phyloP scores from a whole-genome alignment of 2,113 vertebrate species.

The Hylia prasina region DNA sequence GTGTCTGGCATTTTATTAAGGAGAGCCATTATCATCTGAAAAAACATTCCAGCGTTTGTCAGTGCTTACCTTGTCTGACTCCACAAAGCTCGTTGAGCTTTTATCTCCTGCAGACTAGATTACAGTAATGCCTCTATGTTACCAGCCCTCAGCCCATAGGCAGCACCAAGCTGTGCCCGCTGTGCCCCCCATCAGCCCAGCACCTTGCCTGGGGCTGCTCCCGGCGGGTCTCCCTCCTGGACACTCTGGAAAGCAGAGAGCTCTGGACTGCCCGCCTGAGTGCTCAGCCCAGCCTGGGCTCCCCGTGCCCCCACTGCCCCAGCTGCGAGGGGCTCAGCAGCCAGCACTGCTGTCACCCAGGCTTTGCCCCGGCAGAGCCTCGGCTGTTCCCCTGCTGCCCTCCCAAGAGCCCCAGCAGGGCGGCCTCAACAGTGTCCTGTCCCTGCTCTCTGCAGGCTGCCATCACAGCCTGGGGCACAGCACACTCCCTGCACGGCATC shows the following conservation, averaged over 20 bases:
- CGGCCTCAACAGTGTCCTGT: rapidly evolving
- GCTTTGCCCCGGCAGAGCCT: background rate
- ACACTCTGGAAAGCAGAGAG: background rate
- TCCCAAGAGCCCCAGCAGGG: rapidly evolving
- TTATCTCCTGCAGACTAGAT: conserved; percentile 23
- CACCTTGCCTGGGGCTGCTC: background rate
- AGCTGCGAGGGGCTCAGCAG: background rate
- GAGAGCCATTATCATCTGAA: conserved; percentile 5
- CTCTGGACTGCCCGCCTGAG: background rate
- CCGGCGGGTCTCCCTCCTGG: rapidly evolving
- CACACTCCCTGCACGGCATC: no score
- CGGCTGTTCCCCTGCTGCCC: background rate
- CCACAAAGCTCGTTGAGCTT: background rate
- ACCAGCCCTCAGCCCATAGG: background rate
- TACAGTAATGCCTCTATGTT: background rate
- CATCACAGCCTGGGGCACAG: rapidly evolving
- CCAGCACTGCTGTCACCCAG: rapidly evolving
- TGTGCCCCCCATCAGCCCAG: rapidly evolving
- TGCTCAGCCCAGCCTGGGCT: background rate
- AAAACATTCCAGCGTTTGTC: background rate
- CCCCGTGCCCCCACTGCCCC: rapidly evolving
- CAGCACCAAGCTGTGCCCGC: rapidly evolving
- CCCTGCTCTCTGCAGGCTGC: background rate
- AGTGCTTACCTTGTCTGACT: conserved; percentile 36
- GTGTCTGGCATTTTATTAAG: background rate